Evolutionary conservation across 2,888 invertebrate genomes (phyloP), one percentile per base, ranked within the genome.

Genomic region (Gibbula magus): DNA sequence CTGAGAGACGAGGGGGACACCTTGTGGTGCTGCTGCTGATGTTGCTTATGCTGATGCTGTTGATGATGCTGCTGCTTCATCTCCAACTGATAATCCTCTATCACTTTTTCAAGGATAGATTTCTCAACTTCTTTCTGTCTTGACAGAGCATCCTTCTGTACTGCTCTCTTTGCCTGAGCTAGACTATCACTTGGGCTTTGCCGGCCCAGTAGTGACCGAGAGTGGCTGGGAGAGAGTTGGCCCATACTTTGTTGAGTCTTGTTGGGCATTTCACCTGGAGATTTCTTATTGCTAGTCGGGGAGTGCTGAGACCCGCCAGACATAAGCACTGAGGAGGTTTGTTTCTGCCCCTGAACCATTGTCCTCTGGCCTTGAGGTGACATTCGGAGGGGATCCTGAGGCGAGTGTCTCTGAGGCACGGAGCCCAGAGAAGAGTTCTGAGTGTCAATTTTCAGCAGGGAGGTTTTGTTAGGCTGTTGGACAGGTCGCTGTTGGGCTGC

Each of bases 41-140:
- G 53, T 51, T 78, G 45, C 80, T 67, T n/a, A 74, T 51, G 75
- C 79, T 76, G 18, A 61, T 74, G 79, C 32, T 73, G 18, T 53
- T 74, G 79, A 25, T 79, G 73, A 32, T 79, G 52, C 54, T 53
- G 52, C 54, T 77, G 20, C 75, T 76, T 20, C 76, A 35, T 52
- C 39, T 76, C 51, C 45, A 20, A 54, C 77, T 78, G 25, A 53
- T 79, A 79, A 53, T 76, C 77, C 77, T 79, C 51, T 18, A 77
- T 45, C 61, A 52, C 77, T 32, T 76, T 52, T 77, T 70, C 70
- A 20, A 70, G 70, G 29, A 70, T 70, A 4, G 70, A 70, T 20
- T 70, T 70, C 70, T 70, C 70, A 2, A 70, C 70, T 16, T 35
- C 35, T 70, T 70, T 70, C 35, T 70, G 29, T 10, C 70, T 32